These are phyloP conservation scores for Epirrita christyi DNA, from an alignment of 2,888 invertebrate genomes.

Conservation along the genomic window DNA sequence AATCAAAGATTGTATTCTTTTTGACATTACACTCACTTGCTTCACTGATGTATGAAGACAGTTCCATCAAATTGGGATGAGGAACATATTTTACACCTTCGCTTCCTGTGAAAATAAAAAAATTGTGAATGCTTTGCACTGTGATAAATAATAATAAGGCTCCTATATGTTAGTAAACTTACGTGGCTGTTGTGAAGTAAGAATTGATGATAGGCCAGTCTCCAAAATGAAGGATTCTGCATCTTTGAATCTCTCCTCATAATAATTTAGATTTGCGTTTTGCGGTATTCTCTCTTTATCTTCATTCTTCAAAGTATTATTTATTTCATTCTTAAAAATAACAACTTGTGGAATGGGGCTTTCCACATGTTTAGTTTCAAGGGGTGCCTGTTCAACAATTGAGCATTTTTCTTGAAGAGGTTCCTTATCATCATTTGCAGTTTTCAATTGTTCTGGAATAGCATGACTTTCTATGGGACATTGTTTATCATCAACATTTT, in stretches of 20 bases:
- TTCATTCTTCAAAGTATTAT: slow-evolving; percentile 50
- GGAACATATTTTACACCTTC: slow-evolving; percentile 73
- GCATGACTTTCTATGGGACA: slow-evolving; percentile 41
- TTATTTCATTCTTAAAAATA: slow-evolving; percentile 49
- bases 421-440: slow-evolving; percentile 27
- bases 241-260: slow-evolving; percentile 89
- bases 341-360: slow-evolving; percentile 44
- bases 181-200: slow-evolving; percentile 60
- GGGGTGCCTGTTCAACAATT: slow-evolving; percentile 34
- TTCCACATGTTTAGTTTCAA: slow-evolving; percentile 54
- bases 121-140: neutral
- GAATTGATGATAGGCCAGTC: slow-evolving; percentile 78
- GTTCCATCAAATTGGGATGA: slow-evolving; percentile 76
- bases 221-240: slow-evolving; percentile 92
- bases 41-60: slow-evolving; percentile 80
- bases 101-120: slow-evolving; percentile 58
- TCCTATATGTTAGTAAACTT: slow-evolving; percentile 44
- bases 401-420: slow-evolving; percentile 40
- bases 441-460: slow-evolving; percentile 36
- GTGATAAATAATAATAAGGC: too few species aligned
- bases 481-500: slow-evolving; percentile 38
- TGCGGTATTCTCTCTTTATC: slow-evolving; percentile 59
- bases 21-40: slow-evolving; percentile 63
- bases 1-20: neutral
- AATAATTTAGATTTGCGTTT: slow-evolving; percentile 67